Evolutionary conservation across 2,888 invertebrate genomes (phyloP), one percentile per base, ranked within the genome.

Genomic region (Lepidocyrtinus sp.): DNA sequence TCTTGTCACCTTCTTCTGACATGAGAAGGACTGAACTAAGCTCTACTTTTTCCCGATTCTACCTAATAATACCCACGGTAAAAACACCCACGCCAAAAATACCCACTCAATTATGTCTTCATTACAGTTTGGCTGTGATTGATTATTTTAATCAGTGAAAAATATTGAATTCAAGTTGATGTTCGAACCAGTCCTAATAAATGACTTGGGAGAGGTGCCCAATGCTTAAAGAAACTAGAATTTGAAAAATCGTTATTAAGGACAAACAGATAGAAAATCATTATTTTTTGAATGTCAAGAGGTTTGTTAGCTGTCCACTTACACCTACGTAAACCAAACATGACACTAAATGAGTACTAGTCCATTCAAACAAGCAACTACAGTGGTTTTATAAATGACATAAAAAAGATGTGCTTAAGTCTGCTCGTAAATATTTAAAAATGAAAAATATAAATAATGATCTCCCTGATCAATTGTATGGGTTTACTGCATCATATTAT

Each of bases 91-190:
- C n/a, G n/a, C n/a, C n/a, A n/a, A n/a, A n/a, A n/a, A n/a, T n/a
- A n/a, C n/a, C n/a, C n/a, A n/a, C n/a, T n/a, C n/a, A n/a, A n/a
- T 65, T 46, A 73, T 64, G 64, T 26, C 73, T 73, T 73, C 55
- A 73, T 73, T 73, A 64, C n/a, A 64, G 27, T n/a, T 25, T n/a
- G 61, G 36, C 26, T 61, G 26, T 72, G 72, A 72, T 72, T 46
- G 63, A 72, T 72, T 72, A 72, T 45, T 46, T 45, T 71, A 61
- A 71, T 62, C 62, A 62, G n/a, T n/a, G n/a, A n/a, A n/a, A n/a
- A n/a, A n/a, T n/a, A n/a, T n/a, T n/a, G n/a, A n/a, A n/a, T 61
- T 59, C 27, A n/a, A 3, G 22, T 45, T 45, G 21, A 50, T 50
- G 24, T n/a, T 15, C 5, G 22, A 22, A n/a, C n/a, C n/a, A n/a